These are phyloP conservation scores for Bembecia ichneumoniformis DNA, from an alignment of 2,888 invertebrate genomes.

Conservation along the genomic window DNA sequence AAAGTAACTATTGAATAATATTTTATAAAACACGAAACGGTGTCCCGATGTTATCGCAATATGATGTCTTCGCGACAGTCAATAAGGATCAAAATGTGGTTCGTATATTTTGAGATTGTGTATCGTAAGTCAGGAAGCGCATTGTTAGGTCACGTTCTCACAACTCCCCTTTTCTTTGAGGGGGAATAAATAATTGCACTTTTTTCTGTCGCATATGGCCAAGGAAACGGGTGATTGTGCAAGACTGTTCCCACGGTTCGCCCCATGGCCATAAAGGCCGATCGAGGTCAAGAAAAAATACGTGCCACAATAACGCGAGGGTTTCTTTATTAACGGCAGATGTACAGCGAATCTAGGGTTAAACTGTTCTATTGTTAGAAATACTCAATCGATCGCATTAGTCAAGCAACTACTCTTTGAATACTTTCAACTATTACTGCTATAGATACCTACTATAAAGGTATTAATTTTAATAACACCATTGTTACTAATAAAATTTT, in stretches of 20 bases:
- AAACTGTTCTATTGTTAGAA: conserved; percentile 51
- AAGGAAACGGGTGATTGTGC: conserved; percentile 66
- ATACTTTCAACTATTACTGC: no score
- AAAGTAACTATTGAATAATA: conserved; percentile 41
- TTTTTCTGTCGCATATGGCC: conserved; percentile 73
- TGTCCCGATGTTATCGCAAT: conserved; percentile 32
- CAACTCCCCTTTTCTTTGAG: conserved; percentile 71
- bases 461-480: no score
- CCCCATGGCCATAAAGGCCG: conserved; percentile 63
- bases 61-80: conserved; percentile 29
- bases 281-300: conserved; percentile 70
- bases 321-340: conserved; percentile 64
- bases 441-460: no score
- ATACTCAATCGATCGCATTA: conserved; percentile 43
- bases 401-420: background rate
- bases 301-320: conserved; percentile 61
- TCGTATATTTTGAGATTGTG: conserved; percentile 31
- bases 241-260: conserved; percentile 69
- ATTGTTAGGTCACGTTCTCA: conserved; percentile 73
- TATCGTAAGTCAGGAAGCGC: conserved; percentile 70
- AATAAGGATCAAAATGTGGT: conserved; percentile 46
- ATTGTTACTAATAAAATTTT: no score
- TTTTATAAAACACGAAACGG: conserved; percentile 43
- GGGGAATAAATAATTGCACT: conserved; percentile 73
- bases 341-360: conserved; percentile 58